phyloP scores from a whole-genome alignment of 2,888 invertebrate genomes.

The Ormyrus rosae region DNA sequence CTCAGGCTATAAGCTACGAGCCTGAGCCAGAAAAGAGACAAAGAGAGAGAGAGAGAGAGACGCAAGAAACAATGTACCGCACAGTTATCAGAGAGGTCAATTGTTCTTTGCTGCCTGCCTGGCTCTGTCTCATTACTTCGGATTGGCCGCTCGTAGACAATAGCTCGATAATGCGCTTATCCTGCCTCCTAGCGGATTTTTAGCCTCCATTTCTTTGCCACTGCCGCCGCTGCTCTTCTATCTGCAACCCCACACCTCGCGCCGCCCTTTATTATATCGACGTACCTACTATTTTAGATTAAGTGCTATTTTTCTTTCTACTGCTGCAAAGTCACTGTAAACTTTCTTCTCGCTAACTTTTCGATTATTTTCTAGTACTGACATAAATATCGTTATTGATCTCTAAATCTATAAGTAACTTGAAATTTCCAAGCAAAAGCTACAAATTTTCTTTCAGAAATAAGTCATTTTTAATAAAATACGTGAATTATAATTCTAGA shows the following conservation, averaged over 20 bases:
- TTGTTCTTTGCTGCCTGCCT: constrained; percentile 72
- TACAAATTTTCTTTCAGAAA: no score
- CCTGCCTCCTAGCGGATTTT: constrained; percentile 49
- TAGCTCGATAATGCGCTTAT: constrained; percentile 72
- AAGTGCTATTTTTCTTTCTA: neutral
- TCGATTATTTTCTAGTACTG: no score
- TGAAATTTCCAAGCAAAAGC: no score
- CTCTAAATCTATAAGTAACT: no score
- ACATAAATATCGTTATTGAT: no score
- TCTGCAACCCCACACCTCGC: neutral
- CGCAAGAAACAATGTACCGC: constrained; percentile 34
- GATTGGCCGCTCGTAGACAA: constrained; percentile 73
- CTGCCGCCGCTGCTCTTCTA: constrained; percentile 28
- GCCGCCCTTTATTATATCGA: neutral
- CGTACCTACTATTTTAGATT: neutral
- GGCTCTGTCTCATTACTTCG: constrained; percentile 73
- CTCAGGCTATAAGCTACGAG: constrained; percentile 10
- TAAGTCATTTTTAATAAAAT: no score
- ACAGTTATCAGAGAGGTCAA: constrained; percentile 63
- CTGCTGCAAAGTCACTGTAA: no score
- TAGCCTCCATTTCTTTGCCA: constrained; percentile 1
- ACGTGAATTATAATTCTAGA: neutral
- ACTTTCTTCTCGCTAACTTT: no score
- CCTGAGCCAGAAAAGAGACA: neutral
- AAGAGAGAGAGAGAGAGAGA: constrained; percentile 21